Evolutionary conservation across 1,140 invertebrate genomes (phyloP).

Genomic region (Rhyacophila brunnea): DNA sequence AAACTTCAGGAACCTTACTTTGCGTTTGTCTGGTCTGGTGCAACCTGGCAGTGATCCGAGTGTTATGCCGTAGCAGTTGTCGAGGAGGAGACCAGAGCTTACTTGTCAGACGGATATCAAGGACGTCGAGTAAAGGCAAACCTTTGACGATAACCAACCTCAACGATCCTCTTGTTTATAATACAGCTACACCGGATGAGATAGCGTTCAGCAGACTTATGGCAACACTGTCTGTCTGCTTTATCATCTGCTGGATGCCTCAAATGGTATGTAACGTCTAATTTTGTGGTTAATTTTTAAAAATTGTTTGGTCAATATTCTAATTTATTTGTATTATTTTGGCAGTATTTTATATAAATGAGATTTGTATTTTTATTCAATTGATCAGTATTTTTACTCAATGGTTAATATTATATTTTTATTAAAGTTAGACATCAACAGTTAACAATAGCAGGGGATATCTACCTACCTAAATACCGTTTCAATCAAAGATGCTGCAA

Average conservation of each 20-base stretch:
- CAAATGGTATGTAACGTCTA: constrained; percentile 65
- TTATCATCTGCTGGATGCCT: constrained; percentile 82
- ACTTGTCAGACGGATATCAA: constrained; percentile 55
- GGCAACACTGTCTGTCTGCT: constrained; percentile 77
- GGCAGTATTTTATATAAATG: too few species aligned
- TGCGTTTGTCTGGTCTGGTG: constrained; percentile 77
- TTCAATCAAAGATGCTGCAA: too few species aligned
- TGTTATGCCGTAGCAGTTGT: constrained; percentile 65
- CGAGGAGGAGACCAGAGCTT: constrained; percentile 46
- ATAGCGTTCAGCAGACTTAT: constrained; percentile 80
- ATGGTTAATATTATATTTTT: too few species aligned
- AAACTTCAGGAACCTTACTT: constrained; percentile 63
- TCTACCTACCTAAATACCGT: too few species aligned
- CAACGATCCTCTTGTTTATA: constrained; percentile 40
- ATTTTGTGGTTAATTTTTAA: too few species aligned
- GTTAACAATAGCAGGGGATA: too few species aligned
- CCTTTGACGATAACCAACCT: constrained; percentile 32
- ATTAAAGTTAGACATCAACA: too few species aligned
- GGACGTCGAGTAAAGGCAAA: constrained; percentile 50
- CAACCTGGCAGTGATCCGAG: constrained; percentile 76
- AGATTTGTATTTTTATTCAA: too few species aligned
- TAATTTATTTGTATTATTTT: too few species aligned
- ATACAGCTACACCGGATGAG: constrained; percentile 71
- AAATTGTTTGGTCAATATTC: too few species aligned
- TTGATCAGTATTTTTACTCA: too few species aligned